Evolutionary conservation across 2,888 invertebrate genomes (phyloP).

Genomic region (Orthonychiurus folsomi): DNA sequence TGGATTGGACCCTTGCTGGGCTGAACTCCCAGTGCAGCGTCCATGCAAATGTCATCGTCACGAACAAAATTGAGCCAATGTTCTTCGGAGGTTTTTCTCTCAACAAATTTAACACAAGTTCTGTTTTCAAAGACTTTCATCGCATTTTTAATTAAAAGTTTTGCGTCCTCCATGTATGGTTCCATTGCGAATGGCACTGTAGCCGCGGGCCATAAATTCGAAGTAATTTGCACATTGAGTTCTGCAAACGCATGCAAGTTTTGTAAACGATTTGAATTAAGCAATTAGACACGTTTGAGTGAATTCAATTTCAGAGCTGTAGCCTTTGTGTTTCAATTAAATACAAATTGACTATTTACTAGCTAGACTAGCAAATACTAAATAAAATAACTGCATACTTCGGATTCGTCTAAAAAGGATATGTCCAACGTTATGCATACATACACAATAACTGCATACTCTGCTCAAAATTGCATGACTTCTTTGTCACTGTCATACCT

Average conservation of each 20-base stretch:
- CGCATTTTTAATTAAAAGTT: background rate
- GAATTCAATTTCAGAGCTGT: background rate
- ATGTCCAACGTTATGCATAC: too few species aligned
- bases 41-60: background rate
- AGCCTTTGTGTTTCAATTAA: background rate
- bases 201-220: background rate
- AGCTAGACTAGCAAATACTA: too few species aligned
- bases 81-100: background rate
- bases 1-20: background rate
- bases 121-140: background rate
- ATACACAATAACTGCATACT: too few species aligned
- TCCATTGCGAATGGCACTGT: constrained; percentile 1
- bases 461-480: too few species aligned
- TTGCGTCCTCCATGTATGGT: background rate
- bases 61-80: background rate
- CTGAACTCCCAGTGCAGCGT: background rate
- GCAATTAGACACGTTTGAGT: background rate
- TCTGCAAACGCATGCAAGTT: too few species aligned
- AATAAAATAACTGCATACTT: background rate
- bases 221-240: too few species aligned
- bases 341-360: background rate
- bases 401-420: background rate
- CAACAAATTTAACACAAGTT: constrained; percentile 2
- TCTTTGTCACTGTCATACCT: too few species aligned
- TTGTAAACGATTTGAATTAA: background rate